phyloP scores from a whole-genome alignment of 2,113 vertebrate species.

The Desmodus rotundus region DNA sequence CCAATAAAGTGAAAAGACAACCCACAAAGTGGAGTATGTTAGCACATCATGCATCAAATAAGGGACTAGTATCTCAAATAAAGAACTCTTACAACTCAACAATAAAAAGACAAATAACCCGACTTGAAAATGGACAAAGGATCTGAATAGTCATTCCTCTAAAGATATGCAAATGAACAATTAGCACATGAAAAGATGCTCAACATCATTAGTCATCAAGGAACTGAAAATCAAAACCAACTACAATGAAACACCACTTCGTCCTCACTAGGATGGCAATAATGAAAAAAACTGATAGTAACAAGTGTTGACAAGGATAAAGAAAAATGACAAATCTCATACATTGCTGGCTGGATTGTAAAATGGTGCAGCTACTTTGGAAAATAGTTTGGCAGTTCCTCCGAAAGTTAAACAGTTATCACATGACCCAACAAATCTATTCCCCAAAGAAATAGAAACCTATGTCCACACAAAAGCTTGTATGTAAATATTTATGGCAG shows the following conservation, averaged over 20 bases:
- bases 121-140: neutral
- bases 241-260: neutral
- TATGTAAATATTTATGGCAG: neutral
- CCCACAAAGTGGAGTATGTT: neutral
- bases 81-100: neutral
- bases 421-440: neutral
- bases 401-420: slow-evolving; percentile 13
- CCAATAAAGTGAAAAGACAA: neutral
- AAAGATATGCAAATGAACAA: neutral
- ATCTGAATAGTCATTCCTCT: neutral
- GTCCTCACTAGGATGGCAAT: neutral
- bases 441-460: neutral
- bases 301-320: neutral
- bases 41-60: neutral
- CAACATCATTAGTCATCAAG: neutral
- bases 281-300: neutral
- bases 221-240: neutral
- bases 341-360: neutral
- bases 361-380: neutral
- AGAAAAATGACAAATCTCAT: neutral
- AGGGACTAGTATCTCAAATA: neutral
- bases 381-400: neutral
- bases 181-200: neutral
- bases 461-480: neutral
- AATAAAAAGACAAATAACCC: neutral